A percentile compares a stretch with the other conserved stretches of the same genome.
Conservation (phyloP, 2,113 vertebrate genomes). For the Oncorhynchus nerka region DNA sequence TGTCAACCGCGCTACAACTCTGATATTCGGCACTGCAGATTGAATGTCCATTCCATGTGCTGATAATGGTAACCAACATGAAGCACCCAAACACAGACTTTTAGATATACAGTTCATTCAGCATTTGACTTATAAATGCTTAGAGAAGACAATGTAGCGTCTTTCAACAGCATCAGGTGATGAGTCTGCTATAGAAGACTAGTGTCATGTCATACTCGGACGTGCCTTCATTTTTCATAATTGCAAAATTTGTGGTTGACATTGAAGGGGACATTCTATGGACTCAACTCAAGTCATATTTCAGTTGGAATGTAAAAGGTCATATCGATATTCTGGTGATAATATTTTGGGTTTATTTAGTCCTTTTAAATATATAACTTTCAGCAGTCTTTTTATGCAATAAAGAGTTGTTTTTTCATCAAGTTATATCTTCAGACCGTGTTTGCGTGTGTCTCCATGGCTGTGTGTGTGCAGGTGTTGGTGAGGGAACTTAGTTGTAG, state of each 20-base stretch:
- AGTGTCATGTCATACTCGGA: not conserved
- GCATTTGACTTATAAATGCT: not conserved
- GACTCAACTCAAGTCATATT: not conserved
- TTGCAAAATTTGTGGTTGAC: not conserved
- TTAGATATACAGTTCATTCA: not conserved
- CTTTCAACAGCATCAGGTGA: not conserved
- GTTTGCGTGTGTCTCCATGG: too few species aligned
- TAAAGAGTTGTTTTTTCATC: not conserved
- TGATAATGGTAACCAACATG: not conserved
- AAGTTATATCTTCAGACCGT: not conserved
- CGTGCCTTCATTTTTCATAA: conserved; percentile 2
- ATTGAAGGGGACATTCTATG: not conserved
- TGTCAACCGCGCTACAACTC: too few species aligned
- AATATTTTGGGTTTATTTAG: not conserved
- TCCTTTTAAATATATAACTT: not conserved
- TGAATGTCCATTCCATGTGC: conserved; percentile 1
- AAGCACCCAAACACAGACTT: not conserved
- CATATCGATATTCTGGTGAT: not conserved
- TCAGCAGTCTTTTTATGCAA: conserved; percentile 13
- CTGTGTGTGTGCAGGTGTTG: too few species aligned
- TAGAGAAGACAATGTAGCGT: not conserved
- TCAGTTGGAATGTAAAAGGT: not conserved
- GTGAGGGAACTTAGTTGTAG: too few species aligned
- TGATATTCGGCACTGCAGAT: too few species aligned
- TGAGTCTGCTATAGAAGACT: not conserved